phyloP scores from a whole-genome alignment of 2,113 vertebrate genomes.

The Myrmecophaga tridactyla region DNA sequence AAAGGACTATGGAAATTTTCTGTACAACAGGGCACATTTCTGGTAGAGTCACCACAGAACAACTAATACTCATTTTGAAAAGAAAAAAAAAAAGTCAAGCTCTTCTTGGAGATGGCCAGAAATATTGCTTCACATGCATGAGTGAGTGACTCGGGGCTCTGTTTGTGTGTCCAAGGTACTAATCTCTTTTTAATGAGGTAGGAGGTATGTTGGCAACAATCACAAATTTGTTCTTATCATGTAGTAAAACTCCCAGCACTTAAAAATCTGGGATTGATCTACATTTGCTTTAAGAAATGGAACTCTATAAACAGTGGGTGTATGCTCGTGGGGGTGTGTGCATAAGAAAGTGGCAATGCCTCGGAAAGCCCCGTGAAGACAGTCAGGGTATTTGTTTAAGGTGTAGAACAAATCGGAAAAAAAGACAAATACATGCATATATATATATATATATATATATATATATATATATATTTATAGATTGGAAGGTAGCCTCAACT shows the following conservation, averaged over 20 bases:
- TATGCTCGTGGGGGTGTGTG: not conserved
- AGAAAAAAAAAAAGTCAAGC: not conserved
- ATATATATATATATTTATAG: no score
- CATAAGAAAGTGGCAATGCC: not conserved
- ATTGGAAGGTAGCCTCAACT: not conserved
- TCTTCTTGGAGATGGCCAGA: slow-evolving; percentile 29
- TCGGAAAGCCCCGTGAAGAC: not conserved
- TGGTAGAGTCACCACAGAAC: not conserved
- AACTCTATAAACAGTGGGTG: not conserved
- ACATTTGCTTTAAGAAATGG: slow-evolving; percentile 17
- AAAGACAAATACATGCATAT: not conserved
- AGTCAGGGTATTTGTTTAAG: not conserved
- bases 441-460: no score
- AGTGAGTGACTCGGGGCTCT: slow-evolving; percentile 68
- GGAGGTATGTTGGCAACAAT: slow-evolving; percentile 65
- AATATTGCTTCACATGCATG: slow-evolving; percentile 57
- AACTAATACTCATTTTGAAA: not conserved
- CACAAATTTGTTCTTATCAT: slow-evolving; percentile 64
- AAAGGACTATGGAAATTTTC: not conserved
- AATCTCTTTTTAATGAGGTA: slow-evolving; percentile 74
- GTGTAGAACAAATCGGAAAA: not conserved
- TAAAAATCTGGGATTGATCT: slow-evolving; percentile 54
- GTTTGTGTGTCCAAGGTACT: slow-evolving; percentile 64
- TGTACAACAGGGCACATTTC: not conserved
- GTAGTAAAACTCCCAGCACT: not conserved